Conservation (phyloP, 2,113 vertebrate genomes). For the Saguinus midas region DNA sequence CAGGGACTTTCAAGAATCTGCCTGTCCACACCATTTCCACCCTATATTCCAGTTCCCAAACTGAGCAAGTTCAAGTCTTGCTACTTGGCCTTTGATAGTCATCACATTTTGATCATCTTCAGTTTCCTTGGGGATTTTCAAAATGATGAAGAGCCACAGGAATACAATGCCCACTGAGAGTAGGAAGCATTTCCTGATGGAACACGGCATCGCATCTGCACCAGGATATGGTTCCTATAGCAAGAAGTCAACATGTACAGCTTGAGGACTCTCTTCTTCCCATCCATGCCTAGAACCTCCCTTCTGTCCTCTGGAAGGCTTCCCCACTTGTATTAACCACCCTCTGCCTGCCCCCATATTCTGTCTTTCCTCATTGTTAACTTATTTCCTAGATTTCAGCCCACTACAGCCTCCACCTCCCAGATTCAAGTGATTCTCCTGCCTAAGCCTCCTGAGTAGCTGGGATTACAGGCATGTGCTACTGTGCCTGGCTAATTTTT, state of each 20-base stretch:
- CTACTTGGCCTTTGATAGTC: constrained; percentile 17
- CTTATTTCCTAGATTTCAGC: neutral
- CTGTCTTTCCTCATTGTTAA: neutral
- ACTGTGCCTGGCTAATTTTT: too few relatives aligned
- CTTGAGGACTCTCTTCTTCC: neutral
- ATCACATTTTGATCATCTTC: neutral
- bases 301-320: neutral
- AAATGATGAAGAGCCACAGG: constrained; percentile 40
- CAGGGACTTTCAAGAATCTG: neutral
- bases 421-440: too few relatives aligned
- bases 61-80: neutral
- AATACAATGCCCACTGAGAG: neutral
- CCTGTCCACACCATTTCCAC: neutral
- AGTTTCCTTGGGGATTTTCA: neutral
- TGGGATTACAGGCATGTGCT: too few relatives aligned
- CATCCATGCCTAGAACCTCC: neutral
- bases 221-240: neutral
- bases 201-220: neutral
- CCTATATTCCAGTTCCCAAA: neutral
- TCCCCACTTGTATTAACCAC: neutral
- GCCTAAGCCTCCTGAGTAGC: too few relatives aligned
- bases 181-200: neutral
- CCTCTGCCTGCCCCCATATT: neutral
- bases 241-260: neutral
- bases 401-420: too few relatives aligned